These are phyloP conservation scores for Euura lappo DNA, from an alignment of 1,140 invertebrate genomes.

Conservation along the genomic window DNA sequence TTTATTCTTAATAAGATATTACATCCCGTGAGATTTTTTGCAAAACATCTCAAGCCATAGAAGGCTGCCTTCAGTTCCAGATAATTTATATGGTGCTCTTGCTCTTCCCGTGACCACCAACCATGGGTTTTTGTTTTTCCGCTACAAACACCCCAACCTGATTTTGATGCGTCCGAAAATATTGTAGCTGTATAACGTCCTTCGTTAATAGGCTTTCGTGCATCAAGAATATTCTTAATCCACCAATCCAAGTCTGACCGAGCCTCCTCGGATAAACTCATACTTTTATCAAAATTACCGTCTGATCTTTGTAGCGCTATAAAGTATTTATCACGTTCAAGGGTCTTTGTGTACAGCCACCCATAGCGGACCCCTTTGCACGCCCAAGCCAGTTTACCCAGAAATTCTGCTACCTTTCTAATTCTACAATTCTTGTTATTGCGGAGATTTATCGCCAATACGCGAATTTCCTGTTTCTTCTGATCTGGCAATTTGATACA, in stretches of 20 bases:
- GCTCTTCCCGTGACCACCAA: slow-evolving; percentile 12
- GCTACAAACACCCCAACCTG: slow-evolving; percentile 20
- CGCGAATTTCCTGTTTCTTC: slow-evolving; percentile 15
- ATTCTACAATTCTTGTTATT: slow-evolving; percentile 10
- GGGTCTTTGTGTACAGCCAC: slow-evolving; percentile 12
- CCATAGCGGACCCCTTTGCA: slow-evolving; percentile 1
- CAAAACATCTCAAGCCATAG: slow-evolving; percentile 21
- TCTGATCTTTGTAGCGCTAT: slow-evolving; percentile 10
- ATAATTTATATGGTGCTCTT: background rate
- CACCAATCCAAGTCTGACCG: slow-evolving; percentile 17
- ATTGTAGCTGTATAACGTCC: slow-evolving; percentile 9
- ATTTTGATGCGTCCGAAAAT: slow-evolving; percentile 19
- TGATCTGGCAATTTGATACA: background rate
- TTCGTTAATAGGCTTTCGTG: background rate
- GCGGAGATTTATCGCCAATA: background rate
- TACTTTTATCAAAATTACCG: slow-evolving; percentile 9
- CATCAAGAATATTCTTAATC: slow-evolving; percentile 2
- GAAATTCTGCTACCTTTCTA: slow-evolving; percentile 10
- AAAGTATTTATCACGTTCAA: slow-evolving; percentile 16
- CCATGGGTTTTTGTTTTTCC: slow-evolving; percentile 15
- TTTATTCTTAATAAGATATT: slow-evolving; percentile 30
- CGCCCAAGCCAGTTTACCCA: slow-evolving; percentile 1
- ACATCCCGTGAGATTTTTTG: background rate
- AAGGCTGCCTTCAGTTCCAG: slow-evolving; percentile 9
- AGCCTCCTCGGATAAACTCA: background rate